Base-by-base conservation (phyloP, 2,113 vertebrate genomes). In the Carlito syrichta region DNA sequence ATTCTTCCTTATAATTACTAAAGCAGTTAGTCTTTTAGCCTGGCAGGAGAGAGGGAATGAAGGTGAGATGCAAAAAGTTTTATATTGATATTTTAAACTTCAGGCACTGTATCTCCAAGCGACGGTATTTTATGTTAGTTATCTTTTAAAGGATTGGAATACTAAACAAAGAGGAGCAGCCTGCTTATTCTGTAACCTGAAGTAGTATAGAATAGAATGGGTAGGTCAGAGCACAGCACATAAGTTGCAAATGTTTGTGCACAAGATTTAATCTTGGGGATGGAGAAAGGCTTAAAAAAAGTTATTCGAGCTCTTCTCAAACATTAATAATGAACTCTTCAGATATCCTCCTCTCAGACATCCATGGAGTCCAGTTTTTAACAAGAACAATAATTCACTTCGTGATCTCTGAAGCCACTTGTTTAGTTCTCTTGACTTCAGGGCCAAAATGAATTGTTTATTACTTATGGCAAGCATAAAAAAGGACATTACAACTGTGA, bases 351-450 rank as follows among this genome's bases (percentile, higher is more conserved):
- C 35, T 92, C 38, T 25, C 74, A n/a, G n/a, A 40, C 60, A 71
- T 25, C 22, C 27, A 71, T 22, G 16, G 68, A 56, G 52, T 79
- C 77, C 35, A 79, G 38, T 54, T 73, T n/a, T 38, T 50, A 95
- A 71, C 35, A 83, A 92, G 63, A 68, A 23, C 17, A 56, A 30
- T 63, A 71, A 77, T 38, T 91, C 38, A 74, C 60, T 87, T 52
- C 68, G 73, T 69, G 35, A 66, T 96, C 81, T 78, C 19, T 68
- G 74, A 84, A 93, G 71, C 17, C 48, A 73, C 71, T 77, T 82
- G 14, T 52, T 91, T 92, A 79, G n/a, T 86, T 86, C 89, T 91
- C 48, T 74, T 40, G 82, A 79, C 54, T 89, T 74, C 52, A 60
- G 60, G 50, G 52, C 32, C 84, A 52, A 85, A 81, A 81, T 30